Evolutionary conservation across 2,888 invertebrate species (phyloP), one percentile per base, ranked within the genome.

Genomic region (Troides oblongomaculatus): DNA sequence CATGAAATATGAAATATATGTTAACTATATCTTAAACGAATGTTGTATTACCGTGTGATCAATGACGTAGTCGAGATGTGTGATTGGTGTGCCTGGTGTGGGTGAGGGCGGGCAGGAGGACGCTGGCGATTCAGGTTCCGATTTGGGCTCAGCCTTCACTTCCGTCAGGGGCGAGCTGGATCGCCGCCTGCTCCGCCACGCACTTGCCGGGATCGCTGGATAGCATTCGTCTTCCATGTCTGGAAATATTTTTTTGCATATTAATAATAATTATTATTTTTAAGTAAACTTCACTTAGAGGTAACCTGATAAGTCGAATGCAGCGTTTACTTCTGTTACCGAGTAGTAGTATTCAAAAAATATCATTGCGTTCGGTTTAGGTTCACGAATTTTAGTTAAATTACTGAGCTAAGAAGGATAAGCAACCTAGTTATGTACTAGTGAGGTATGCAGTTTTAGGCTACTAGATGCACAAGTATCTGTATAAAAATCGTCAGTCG

Each of bases 201-300:
- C 93, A 71, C 88, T 89, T 84, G 97, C 94, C 73, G 97, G 95
- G 83, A 97, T 96, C 70, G 95, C 95, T 71, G 96, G 96, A 88
- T 96, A 97, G 86, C 97, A 97, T 84, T 97, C 97, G 80, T 97
- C 97, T 86, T 97, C 97, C 95, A 97, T 96, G 81, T 97, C 97
- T 97, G 90, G 8, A 92, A 92, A 18, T 50, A n/a, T 63, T 17
- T 25, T 46, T 50, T 7, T 7, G 25, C 12, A 10, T 14, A 62
- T 57, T 57, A 57, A n/a, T 53, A 53, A 53, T 53, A 53, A n/a
- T 53, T 1, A 53, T 53, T 53, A 18, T 30, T 30, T 30, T 30
- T 30, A 30, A 30, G 14, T 10, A 39, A 39, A 39, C 39, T 10
- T 39, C 39, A 39, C 39, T 10, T 7, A 39, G 10, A 39, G 30